Conservation (phyloP, 2,113 vertebrate genomes). For the Xyliphius kryptos region DNA sequence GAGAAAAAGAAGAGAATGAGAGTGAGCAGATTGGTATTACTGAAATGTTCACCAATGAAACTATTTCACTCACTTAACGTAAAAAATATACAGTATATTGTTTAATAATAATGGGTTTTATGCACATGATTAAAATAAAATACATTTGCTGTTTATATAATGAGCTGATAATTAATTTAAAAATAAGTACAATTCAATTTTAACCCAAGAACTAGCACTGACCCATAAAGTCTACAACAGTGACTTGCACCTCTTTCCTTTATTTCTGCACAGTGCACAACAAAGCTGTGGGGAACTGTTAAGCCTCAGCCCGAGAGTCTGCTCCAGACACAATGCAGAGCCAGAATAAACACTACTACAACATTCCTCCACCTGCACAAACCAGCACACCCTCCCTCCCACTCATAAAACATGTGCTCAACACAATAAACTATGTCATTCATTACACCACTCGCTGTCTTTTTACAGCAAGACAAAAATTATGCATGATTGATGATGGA, state of each 20-base stretch:
- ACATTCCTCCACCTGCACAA: constrained; percentile 35
- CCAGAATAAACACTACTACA: constrained; percentile 32
- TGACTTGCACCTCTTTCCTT: neutral
- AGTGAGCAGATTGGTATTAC: neutral
- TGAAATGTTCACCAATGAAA: neutral
- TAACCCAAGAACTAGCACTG: neutral
- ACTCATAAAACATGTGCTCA: constrained; percentile 1
- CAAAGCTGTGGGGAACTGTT: constrained; percentile 14
- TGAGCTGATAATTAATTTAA: neutral
- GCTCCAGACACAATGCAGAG: constrained; percentile 32
- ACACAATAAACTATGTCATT: constrained; percentile 25
- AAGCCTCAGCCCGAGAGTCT: constrained; percentile 10
- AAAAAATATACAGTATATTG: neutral
- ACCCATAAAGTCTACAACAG: neutral
- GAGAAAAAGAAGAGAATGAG: neutral
- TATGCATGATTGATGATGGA: constrained; percentile 7
- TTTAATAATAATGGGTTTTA: too few relatives aligned
- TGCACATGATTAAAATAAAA: too few relatives aligned
- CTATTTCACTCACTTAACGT: neutral
- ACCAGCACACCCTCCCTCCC: constrained; percentile 18
- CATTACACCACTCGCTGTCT: constrained; percentile 1
- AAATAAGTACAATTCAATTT: too few relatives aligned
- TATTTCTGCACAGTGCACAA: constrained; percentile 1
- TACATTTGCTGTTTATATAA: too few relatives aligned
- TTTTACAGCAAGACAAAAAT: constrained; percentile 13